Conservation (phyloP, 2,797 vertebrate species). For the Sebastes taczanowskii region DNA sequence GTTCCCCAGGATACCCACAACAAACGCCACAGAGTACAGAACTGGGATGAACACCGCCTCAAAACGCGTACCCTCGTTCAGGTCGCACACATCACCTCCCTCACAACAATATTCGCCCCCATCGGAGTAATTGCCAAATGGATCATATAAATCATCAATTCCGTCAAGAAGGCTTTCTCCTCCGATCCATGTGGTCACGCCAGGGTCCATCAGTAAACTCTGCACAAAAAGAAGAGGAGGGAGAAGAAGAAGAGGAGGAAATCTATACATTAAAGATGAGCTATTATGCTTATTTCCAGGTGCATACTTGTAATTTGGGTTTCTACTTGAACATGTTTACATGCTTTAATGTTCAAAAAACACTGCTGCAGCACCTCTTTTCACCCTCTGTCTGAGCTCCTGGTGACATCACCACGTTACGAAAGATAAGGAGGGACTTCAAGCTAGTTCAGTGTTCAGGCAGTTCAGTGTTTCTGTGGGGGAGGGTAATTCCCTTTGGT, state of each 20-base stretch:
- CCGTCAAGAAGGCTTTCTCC: fast-evolving
- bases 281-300: too few species aligned
- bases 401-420: too few species aligned
- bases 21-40: slow-evolving; percentile 80
- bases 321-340: too few species aligned
- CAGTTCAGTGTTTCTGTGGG: too few species aligned
- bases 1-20: slow-evolving; percentile 85
- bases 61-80: slow-evolving; percentile 60
- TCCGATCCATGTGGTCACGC: fast-evolving
- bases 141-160: fast-evolving
- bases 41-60: slow-evolving; percentile 79
- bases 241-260: not conserved
- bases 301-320: too few species aligned
- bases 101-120: not conserved
- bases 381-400: too few species aligned
- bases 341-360: too few species aligned
- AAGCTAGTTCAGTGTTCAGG: too few species aligned
- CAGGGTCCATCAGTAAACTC: fast-evolving
- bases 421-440: too few species aligned
- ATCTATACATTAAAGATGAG: not conserved
- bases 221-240: not conserved
- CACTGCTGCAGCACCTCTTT: too few species aligned
- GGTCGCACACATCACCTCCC: slow-evolving; percentile 57
- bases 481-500: too few species aligned
- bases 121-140: too few species aligned